Evolutionary conservation across 2,797 vertebrate genomes (phyloP).

Genomic region (Argentina silus): DNA sequence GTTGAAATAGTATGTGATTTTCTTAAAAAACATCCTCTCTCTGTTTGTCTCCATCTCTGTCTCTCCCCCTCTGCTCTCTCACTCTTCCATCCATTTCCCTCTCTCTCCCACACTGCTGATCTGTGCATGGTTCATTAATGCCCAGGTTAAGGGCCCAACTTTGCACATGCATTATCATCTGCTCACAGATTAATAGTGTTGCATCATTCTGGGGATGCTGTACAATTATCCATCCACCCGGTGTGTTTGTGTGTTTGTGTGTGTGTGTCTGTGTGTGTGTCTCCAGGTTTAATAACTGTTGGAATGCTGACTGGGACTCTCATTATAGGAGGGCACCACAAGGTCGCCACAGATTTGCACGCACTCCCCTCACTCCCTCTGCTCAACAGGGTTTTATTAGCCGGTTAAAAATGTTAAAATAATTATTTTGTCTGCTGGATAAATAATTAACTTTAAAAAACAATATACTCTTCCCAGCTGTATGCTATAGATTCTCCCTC

Average conservation of each 20-base stretch:
- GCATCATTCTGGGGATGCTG: slow-evolving; percentile 21
- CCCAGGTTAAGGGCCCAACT: slow-evolving; percentile 30
- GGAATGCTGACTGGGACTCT: slow-evolving; percentile 44
- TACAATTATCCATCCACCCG: slow-evolving; percentile 38
- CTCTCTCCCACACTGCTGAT: background rate
- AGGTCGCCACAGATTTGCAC: slow-evolving; percentile 45
- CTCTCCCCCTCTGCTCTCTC: too few relatives aligned
- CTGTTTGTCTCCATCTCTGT: background rate
- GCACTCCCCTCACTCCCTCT: slow-evolving; percentile 19
- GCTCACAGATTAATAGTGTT: slow-evolving; percentile 51
- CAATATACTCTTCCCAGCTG: slow-evolving; percentile 11
- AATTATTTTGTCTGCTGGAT: slow-evolving; percentile 43
- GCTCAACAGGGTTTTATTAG: slow-evolving; percentile 38
- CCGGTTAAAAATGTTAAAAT: slow-evolving; percentile 38
- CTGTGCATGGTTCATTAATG: slow-evolving; percentile 23
- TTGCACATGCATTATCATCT: slow-evolving; percentile 30
- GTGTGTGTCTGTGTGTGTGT: slow-evolving; percentile 19
- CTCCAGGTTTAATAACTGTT: slow-evolving; percentile 46
- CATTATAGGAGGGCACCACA: slow-evolving; percentile 42
- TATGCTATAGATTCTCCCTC: background rate
- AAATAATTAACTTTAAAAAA: slow-evolving; percentile 44
- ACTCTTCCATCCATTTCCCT: background rate
- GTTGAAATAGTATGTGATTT: too few relatives aligned
- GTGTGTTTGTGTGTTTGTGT: background rate
- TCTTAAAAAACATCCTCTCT: too few relatives aligned